Evolutionary conservation across 2,888 invertebrate species (phyloP), one percentile per base, ranked within the genome.

Genomic region (Hofmannophila pseudospretella): DNA sequence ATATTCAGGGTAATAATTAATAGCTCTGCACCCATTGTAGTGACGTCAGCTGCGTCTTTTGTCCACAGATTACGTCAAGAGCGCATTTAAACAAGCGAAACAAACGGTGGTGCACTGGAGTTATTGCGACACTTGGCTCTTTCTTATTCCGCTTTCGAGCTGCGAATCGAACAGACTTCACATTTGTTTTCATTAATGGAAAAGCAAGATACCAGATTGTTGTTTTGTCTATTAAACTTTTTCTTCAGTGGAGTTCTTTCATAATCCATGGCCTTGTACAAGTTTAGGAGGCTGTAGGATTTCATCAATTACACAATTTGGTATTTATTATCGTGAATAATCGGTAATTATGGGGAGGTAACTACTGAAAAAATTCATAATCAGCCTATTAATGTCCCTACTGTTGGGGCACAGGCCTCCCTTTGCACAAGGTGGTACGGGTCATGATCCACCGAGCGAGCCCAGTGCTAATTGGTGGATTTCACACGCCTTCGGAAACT

Each of bases 11-110:
- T 31, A 62, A 65, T 73, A 70, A 74, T 74, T 72, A 74, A 75
- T 74, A 60, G 68, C 58, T 42, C 45, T 61, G 66, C 63, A 68
- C 60, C 67, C 58, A 63, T 66, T 71, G 63, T 66, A 53, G 58
- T 49, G 45, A 44, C 44, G 57, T 52, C 61, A 58, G 57, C 63
- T 54, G 54, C 42, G 43, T 55, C 61, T 55, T 65, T 71, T 71
- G 72, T 74, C 35, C 29, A 30, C 42, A 49, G 46, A 49, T 59
- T 55, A 60, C 51, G 51, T 61, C 51, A 58, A 51, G 51, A 53
- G 47, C 43, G 55, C 50, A 54, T 59, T 57, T 55, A 57, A 62
- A 65, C 53, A 38, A 37, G 29, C 35, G 9, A 56, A 62, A 60
- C 60, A 61, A 54, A 54, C 51, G 38, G 29, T 40, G 43, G 53